Percentiles rank a stretch among this genome's conserved stretches.
phyloP scores from a whole-genome alignment of 2,113 vertebrate genomes.

The Malurus cyaneus region DNA sequence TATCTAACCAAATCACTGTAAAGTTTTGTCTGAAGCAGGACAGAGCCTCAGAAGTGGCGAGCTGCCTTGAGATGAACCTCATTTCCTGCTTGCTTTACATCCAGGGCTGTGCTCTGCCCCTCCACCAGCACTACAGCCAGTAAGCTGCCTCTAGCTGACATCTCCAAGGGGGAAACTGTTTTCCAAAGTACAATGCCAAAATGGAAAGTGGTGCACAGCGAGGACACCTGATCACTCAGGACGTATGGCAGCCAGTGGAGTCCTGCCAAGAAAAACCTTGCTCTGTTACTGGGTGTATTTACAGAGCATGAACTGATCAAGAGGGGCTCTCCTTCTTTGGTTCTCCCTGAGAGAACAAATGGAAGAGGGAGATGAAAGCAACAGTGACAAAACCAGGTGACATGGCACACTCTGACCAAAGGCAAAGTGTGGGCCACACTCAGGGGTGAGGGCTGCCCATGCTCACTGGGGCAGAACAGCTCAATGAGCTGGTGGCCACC shows the following conservation, averaged over 20 bases:
- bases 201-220: not conserved
- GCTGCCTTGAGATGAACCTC: not conserved
- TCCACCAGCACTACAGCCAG: not conserved
- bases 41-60: not conserved
- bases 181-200: not conserved
- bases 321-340: not conserved
- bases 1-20: not conserved
- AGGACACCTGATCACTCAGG: not conserved
- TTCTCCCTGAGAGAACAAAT: not conserved
- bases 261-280: not conserved
- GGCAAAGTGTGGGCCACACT: accelerated
- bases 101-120: not conserved
- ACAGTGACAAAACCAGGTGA: not conserved
- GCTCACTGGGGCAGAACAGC: accelerated
- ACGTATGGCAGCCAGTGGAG: not conserved
- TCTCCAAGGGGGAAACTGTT: not conserved
- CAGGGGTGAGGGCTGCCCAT: accelerated
- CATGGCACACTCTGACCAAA: not conserved
- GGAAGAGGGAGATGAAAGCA: not conserved
- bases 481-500: not conserved
- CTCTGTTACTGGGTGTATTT: not conserved
- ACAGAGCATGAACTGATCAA: not conserved
- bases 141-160: not conserved
- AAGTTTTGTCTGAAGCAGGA: not conserved
- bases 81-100: not conserved